Percentiles rank a stretch among this genome's conserved stretches.
These are phyloP conservation scores for Apoda limacodes DNA, from an alignment of 2,888 invertebrate species.

Conservation along the genomic window DNA sequence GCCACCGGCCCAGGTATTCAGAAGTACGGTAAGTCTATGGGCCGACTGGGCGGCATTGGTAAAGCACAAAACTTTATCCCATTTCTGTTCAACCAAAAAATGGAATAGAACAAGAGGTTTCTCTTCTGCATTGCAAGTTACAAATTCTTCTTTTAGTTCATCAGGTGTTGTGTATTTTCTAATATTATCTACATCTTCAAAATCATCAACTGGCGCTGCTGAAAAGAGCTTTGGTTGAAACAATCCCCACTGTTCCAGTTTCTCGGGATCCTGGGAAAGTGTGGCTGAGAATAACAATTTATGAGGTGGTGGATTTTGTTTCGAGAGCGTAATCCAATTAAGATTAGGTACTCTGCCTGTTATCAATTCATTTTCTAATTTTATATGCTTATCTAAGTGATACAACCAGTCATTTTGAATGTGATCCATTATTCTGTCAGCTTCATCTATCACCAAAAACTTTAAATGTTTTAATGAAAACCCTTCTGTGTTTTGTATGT, in stretches of 20 bases:
- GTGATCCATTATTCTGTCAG: slow-evolving; percentile 93
- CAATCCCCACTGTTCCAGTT: slow-evolving; percentile 86
- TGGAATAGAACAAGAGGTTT: slow-evolving; percentile 87
- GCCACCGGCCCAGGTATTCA: slow-evolving; percentile 71
- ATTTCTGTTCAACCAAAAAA: slow-evolving; percentile 72
- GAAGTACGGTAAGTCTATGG: slow-evolving; percentile 76
- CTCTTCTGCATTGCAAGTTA: slow-evolving; percentile 72
- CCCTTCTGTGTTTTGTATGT: slow-evolving; percentile 85
- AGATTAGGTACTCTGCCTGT: slow-evolving; percentile 58
- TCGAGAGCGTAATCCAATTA: slow-evolving; percentile 55
- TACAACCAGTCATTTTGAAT: slow-evolving; percentile 93
- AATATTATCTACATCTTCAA: slow-evolving; percentile 40
- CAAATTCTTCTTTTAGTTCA: slow-evolving; percentile 78
- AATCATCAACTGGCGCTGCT: slow-evolving; percentile 61
- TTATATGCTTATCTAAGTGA: slow-evolving; percentile 79
- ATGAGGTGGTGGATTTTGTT: slow-evolving; percentile 74
- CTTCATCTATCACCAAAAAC: slow-evolving; percentile 95
- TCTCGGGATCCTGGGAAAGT: slow-evolving; percentile 95
- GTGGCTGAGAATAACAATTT: slow-evolving; percentile 98
- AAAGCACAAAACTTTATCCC: slow-evolving; percentile 90
- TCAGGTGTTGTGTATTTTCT: slow-evolving; percentile 88
- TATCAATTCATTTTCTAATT: slow-evolving; percentile 60
- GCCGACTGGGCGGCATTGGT: slow-evolving; percentile 85
- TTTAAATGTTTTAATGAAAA: slow-evolving; percentile 78
- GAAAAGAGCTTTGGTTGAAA: slow-evolving; percentile 95